Evolutionary conservation across 2,113 vertebrate species (phyloP).

Genomic region (Calidris pugnax): DNA sequence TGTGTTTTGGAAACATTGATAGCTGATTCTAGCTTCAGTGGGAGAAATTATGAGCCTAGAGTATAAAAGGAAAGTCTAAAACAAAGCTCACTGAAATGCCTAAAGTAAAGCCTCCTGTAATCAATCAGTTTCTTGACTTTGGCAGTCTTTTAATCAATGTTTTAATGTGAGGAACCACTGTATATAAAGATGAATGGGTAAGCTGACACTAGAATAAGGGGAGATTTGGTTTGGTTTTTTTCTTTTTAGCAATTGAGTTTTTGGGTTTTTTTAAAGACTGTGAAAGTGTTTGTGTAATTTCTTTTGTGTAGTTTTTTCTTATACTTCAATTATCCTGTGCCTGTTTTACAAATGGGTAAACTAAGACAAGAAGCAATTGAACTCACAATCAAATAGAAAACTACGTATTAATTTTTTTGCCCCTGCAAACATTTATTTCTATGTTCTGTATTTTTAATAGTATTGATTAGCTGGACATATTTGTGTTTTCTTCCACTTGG

Average conservation of each 20-base stretch:
- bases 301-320: neutral
- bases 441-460: neutral
- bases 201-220: neutral
- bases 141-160: neutral
- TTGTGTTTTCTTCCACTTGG: neutral
- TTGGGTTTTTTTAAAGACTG: neutral
- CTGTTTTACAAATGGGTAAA: neutral
- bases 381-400: neutral
- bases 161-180: neutral
- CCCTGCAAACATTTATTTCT: neutral
- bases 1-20: neutral
- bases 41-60: neutral
- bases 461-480: neutral
- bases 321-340: neutral
- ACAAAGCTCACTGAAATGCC: neutral
- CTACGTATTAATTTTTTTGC: neutral
- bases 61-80: neutral
- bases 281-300: neutral
- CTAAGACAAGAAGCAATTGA: neutral
- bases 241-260: neutral
- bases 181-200: neutral
- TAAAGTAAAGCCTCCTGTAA: neutral
- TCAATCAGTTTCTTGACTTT: neutral
- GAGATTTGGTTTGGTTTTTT: neutral
- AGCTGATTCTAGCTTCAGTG: neutral